Evolutionary conservation across 2,113 vertebrate genomes (phyloP).

Genomic region (Dicerorhinus sumatrensis): DNA sequence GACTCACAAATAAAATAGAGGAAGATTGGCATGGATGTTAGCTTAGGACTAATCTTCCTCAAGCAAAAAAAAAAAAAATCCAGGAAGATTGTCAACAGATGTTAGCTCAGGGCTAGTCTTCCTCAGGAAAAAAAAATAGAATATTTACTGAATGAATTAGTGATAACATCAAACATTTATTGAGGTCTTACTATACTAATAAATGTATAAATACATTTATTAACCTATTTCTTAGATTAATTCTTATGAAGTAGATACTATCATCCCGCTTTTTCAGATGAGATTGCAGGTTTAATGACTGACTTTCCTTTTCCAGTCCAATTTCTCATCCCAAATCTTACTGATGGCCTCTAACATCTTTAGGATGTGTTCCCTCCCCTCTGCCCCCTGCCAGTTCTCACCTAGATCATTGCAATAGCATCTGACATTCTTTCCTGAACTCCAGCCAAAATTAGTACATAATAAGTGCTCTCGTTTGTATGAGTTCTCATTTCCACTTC

Average conservation of each 20-base stretch:
- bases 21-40: no score
- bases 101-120: no score
- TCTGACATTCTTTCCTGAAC: neutral
- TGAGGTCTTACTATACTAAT: neutral
- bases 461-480: neutral
- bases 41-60: no score
- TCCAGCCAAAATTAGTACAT: neutral
- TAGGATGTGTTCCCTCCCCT: neutral
- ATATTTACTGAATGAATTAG: neutral
- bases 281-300: neutral
- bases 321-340: neutral
- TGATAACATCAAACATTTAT: neutral
- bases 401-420: neutral
- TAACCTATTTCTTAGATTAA: neutral
- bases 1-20: no score
- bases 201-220: neutral
- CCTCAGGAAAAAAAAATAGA: neutral
- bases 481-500: neutral
- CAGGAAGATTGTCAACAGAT: no score
- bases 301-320: neutral
- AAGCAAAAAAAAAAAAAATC: no score
- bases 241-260: neutral
- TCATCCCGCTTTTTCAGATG: neutral
- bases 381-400: neutral
- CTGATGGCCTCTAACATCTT: neutral